These are phyloP conservation scores for Tragelaphus scriptus DNA, from an alignment of 2,113 vertebrate genomes.

Conservation along the genomic window DNA sequence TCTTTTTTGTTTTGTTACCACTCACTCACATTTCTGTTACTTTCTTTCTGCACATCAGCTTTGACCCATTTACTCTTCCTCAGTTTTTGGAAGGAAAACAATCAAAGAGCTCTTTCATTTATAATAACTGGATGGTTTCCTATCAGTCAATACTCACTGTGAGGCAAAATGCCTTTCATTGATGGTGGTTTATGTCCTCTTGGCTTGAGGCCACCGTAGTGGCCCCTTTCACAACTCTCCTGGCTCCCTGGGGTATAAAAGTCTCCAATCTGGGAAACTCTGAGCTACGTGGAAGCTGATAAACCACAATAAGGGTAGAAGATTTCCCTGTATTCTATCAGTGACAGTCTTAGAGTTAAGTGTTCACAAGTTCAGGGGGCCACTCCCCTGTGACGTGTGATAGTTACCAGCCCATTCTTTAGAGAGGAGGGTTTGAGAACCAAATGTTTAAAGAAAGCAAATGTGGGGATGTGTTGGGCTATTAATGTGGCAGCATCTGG, in stretches of 20 bases:
- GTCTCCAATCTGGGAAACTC: constrained; percentile 30
- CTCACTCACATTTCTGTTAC: background rate
- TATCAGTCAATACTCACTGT: background rate
- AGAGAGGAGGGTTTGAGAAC: constrained; percentile 11
- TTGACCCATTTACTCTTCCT: background rate
- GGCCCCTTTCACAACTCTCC: constrained; percentile 48
- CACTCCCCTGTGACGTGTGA: background rate
- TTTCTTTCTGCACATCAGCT: background rate
- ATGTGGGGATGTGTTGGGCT: background rate
- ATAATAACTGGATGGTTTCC: background rate
- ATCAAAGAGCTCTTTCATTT: constrained; percentile 35
- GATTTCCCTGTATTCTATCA: constrained; percentile 10
- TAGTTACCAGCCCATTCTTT: background rate
- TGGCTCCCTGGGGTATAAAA: background rate
- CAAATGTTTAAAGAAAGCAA: constrained; percentile 26
- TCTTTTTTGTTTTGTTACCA: background rate
- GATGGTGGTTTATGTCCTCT: background rate
- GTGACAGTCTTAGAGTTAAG: background rate
- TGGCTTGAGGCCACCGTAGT: background rate
- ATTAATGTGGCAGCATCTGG: constrained; percentile 52
- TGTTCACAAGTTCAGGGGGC: background rate
- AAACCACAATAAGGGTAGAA: background rate
- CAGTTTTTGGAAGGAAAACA: background rate
- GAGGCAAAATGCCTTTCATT: background rate
- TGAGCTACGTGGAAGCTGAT: background rate